These are phyloP conservation scores for Sminthurides bifidus DNA, from an alignment of 1,140 invertebrate species.

Conservation along the genomic window DNA sequence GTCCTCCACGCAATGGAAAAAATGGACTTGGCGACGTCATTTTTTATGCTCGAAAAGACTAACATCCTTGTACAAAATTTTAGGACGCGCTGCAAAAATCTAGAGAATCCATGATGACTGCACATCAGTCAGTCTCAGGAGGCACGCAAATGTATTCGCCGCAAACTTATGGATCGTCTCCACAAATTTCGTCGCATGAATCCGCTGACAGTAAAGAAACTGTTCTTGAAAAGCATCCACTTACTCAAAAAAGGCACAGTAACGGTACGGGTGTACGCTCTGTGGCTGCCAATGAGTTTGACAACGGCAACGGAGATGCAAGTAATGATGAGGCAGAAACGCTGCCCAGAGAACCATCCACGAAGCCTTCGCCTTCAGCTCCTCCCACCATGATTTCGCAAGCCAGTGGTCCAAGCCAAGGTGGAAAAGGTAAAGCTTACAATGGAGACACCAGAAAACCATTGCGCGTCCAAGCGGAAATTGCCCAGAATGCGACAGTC, in stretches of 20 bases:
- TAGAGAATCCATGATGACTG: conserved; percentile 35
- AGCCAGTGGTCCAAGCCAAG: conserved; percentile 34
- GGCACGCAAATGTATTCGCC: too few relatives aligned
- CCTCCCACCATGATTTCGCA: conserved; percentile 31
- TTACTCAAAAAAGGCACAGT: neutral
- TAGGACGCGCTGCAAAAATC: conserved; percentile 70
- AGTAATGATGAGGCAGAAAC: neutral
- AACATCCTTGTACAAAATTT: conserved; percentile 23
- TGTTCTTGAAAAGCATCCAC: conserved; percentile 7
- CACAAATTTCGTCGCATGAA: conserved; percentile 10
- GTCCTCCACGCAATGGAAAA: neutral
- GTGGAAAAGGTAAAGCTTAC: conserved; percentile 34
- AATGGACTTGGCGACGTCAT: conserved; percentile 3
- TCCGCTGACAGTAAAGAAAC: conserved; percentile 18
- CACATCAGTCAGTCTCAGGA: neutral
- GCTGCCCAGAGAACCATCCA: neutral
- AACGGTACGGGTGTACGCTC: neutral
- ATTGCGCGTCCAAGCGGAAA: conserved; percentile 27
- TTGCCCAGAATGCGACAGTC: conserved; percentile 18
- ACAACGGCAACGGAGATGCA: neutral
- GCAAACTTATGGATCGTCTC: neutral
- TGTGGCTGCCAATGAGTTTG: neutral
- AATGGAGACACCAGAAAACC: conserved; percentile 37
- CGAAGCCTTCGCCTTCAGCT: conserved; percentile 36
- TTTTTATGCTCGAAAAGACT: conserved; percentile 1